Percentiles rank a stretch among this genome's conserved stretches.
phyloP scores from a whole-genome alignment of 2,888 invertebrate species.

The Pilophorus perplexus region DNA sequence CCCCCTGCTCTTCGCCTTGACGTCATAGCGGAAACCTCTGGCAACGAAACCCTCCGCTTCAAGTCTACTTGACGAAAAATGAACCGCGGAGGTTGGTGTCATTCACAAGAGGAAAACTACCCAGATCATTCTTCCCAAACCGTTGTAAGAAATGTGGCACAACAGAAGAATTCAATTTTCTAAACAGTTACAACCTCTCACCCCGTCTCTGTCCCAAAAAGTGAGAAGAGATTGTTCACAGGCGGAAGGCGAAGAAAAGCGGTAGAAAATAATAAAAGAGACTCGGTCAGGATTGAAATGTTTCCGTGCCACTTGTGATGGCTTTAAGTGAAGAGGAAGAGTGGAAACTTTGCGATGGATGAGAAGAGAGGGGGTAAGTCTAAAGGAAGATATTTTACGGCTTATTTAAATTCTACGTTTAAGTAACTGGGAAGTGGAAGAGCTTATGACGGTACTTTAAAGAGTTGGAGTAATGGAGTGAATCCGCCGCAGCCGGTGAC shows the following conservation, averaged over 20 bases:
- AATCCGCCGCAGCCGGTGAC: slow-evolving; percentile 40
- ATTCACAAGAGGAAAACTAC: not conserved
- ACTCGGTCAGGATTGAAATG: slow-evolving; percentile 35
- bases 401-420: slow-evolving; percentile 39
- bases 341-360: slow-evolving; percentile 8
- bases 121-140: not conserved
- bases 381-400: slow-evolving; percentile 39
- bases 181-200: not conserved
- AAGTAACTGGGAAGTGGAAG: slow-evolving; percentile 37
- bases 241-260: not conserved
- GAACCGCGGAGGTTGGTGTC: not conserved
- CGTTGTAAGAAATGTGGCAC: not conserved
- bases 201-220: not conserved
- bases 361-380: slow-evolving; percentile 1
- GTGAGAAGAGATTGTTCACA: not conserved
- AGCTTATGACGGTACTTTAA: slow-evolving; percentile 40
- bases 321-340: not conserved
- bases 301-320: slow-evolving; percentile 31
- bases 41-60: no score
- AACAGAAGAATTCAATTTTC: slow-evolving; percentile 4
- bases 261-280: slow-evolving; percentile 5
- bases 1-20: not conserved
- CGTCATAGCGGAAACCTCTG: no score
- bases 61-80: not conserved
- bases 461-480: slow-evolving; percentile 40